phyloP scores from a whole-genome alignment of 2,113 vertebrate genomes.

The Carlito syrichta region DNA sequence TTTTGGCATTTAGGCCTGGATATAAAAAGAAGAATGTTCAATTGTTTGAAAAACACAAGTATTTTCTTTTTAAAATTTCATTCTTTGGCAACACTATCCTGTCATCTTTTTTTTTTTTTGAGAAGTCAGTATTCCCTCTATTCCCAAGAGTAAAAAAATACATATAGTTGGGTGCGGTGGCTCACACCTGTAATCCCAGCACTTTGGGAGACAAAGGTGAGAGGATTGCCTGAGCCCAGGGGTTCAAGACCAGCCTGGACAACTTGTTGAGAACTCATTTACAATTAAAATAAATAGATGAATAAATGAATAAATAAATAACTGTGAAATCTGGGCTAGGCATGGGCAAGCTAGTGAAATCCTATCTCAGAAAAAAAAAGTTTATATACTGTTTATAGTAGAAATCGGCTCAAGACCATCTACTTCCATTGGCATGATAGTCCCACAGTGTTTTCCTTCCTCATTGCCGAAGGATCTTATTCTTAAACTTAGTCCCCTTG shows the following conservation, averaged over 20 bases:
- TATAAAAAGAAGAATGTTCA: not conserved
- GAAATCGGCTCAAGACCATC: not conserved
- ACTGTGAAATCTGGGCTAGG: too few relatives aligned
- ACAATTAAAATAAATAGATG: too few relatives aligned
- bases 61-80: not conserved
- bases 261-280: too few relatives aligned
- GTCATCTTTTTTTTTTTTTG: not conserved
- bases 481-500: not conserved
- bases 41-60: not conserved
- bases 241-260: too few relatives aligned
- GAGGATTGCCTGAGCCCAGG: too few relatives aligned
- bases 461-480: not conserved
- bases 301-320: too few relatives aligned
- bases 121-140: not conserved
- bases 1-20: not conserved
- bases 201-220: too few relatives aligned
- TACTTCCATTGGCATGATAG: fast-evolving
- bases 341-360: too few relatives aligned
- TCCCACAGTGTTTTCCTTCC: not conserved
- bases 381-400: fast-evolving
- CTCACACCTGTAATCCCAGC: too few relatives aligned
- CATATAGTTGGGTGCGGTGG: too few relatives aligned
- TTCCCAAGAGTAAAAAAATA: too few relatives aligned
- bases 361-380: too few relatives aligned
- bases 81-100: not conserved